Evolutionary conservation across 2,113 vertebrate genomes (phyloP), one percentile per base, ranked within the genome.

Genomic region (Rhynchomys soricoides): DNA sequence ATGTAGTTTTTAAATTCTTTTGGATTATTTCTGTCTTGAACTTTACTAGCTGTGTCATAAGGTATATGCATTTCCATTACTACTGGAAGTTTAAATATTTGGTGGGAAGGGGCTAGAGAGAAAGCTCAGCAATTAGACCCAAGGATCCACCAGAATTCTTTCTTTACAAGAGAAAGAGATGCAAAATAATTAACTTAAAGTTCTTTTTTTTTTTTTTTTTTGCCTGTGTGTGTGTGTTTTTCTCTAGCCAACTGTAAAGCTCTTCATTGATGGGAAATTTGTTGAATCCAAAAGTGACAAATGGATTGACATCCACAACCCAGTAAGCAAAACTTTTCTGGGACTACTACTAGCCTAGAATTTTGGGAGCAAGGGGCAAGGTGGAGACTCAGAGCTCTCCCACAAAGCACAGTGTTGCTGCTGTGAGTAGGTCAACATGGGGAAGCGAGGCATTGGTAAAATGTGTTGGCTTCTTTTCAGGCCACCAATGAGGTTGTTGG

Each of bases 181-280:
- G 40, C 95, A 93, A 55, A 52, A 91, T 55, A 82, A 96, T 50
- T 94, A 91, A 94, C 31, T 26, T 19, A n/a, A 83, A 79, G 4
- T 77, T 73, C 77, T 9, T 29, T n/a, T 87, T 75, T 91, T 45
- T 24, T 15, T 5, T 68, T 16, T 24, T 64, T 16, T 68, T 68
- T 37, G 66, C 31, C 66, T 37, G 13, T 78, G 29, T 82, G n/a
- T 62, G 37, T 96, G 24, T 86, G 87, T 79, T 95, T 89, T 96
- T 81, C 92, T 96, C 62, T 97, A 99, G 99, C 99, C 99, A 96
- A 99, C 99, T 96, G 99, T 99, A 78, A 99, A 99, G 97, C 99
- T 99, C 96, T 99, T 99, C 98, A 99, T 99, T 88, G 99, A 99
- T 98, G 99, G 99, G 55, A 99, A 99, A 97, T 99, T 99, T 98